Base-by-base conservation (phyloP, 2,113 vertebrate genomes). In the Tragelaphus imberbis region DNA sequence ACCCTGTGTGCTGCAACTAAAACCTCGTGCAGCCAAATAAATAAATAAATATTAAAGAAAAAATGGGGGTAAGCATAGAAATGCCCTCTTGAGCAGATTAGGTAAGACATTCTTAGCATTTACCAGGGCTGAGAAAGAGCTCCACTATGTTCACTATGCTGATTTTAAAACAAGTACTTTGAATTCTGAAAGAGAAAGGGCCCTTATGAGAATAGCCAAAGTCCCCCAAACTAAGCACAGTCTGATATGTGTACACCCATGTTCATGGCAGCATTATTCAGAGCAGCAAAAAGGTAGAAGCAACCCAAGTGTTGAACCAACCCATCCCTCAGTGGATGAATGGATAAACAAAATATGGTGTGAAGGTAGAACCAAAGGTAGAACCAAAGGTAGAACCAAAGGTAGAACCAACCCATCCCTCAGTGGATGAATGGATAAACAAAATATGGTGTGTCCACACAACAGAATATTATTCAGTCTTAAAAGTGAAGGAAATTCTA, bases 111-210 rank as follows among this genome's bases (percentile, higher is more conserved):
- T 75, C 86, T 51, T 21, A 6, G 80, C 51, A 30, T 30, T 15
- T 40, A 23, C 28, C 4, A 6, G 47, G 56, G 44, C n/a, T 2
- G 17, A 36, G 3, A 9, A 4, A 68, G 51, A 59, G 16, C 30
- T 71, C n/a, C 11, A 0, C 4, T 23, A 1, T 3, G 7, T 49
- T n/a, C 30, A 8, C 33, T 25, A 1, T 19, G 33, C 93, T 40
- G n/a, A 63, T n/a, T 85, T n/a, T 51, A 17, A 81, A 68, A 25
- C 40, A 12, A 55, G 55, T 36, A 9, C 44, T 79, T 33, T 51
- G 61, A 44, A 5, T 61, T 65, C 44, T 12, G 27, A 15, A 58
- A 89, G 82, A 40, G 11, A 7, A 51, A n/a, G 16, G 19, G 15
- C n/a, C 9, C 4, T 28, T 33, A 3, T 6, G 28, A 27, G 77